Percentiles rank a stretch among this genome's conserved stretches.
Evolutionary conservation across 1,140 invertebrate genomes (phyloP).

Genomic region (Acromyrmex charruanus): DNA sequence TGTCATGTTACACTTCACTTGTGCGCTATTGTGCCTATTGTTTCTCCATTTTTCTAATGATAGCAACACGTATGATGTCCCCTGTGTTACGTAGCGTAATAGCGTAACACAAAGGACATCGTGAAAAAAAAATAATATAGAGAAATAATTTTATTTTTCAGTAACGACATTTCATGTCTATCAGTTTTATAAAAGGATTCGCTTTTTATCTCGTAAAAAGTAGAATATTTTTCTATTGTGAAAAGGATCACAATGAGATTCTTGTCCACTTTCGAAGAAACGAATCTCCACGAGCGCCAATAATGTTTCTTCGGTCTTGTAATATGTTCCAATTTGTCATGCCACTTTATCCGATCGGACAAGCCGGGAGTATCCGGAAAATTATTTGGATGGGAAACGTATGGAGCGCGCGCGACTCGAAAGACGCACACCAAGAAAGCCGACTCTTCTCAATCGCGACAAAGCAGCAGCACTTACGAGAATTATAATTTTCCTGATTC

Average conservation of each 20-base stretch:
- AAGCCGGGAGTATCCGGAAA: slow-evolving; percentile 23
- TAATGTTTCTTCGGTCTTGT: slow-evolving; percentile 37
- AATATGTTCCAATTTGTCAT: slow-evolving; percentile 57
- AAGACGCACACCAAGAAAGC: slow-evolving; percentile 20
- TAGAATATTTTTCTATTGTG: not conserved
- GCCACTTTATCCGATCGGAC: slow-evolving; percentile 32
- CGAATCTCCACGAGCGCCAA: slow-evolving; percentile 24
- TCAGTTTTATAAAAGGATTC: not conserved
- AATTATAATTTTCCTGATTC: slow-evolving; percentile 77
- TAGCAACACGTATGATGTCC: not conserved
- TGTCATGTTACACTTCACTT: not conserved
- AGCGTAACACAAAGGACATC: not conserved
- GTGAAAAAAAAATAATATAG: not conserved
- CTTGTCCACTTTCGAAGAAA: slow-evolving; percentile 16
- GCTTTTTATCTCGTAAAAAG: not conserved
- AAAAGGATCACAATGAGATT: not conserved
- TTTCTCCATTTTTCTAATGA: not conserved
- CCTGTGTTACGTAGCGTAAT: not conserved
- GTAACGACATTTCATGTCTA: not conserved
- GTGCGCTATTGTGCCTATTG: not conserved
- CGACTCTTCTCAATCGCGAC: not conserved
- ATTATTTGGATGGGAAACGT: slow-evolving; percentile 43
- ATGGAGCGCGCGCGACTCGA: slow-evolving; percentile 1
- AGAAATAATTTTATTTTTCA: not conserved
- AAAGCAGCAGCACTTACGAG: slow-evolving; percentile 62